Evolutionary conservation across 2,888 invertebrate genomes (phyloP).

Genomic region (Meteorus cinctellus): DNA sequence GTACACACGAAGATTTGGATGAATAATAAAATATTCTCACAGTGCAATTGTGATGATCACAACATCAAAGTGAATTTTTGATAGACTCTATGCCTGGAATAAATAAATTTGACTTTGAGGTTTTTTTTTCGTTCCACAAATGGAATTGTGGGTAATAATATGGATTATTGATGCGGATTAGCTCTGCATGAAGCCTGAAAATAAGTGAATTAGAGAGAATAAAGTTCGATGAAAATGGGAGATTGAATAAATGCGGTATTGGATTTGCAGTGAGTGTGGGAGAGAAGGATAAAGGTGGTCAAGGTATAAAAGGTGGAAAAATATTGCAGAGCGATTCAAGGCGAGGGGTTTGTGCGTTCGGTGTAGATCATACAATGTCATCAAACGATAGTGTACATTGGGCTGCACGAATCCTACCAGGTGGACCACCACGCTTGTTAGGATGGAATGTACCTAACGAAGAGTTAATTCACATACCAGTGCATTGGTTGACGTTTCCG

Average conservation of each 20-base stretch:
- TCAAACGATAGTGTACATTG: constrained; percentile 65
- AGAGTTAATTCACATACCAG: constrained; percentile 81
- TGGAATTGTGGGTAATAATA: constrained; percentile 62
- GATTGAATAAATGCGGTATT: constrained; percentile 35
- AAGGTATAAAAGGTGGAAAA: constrained; percentile 52
- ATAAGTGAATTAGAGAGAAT: constrained; percentile 51
- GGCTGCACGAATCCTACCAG: constrained; percentile 68
- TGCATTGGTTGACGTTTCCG: constrained; percentile 86
- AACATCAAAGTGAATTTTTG: not conserved
- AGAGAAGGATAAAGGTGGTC: constrained; percentile 20
- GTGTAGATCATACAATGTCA: constrained; percentile 56
- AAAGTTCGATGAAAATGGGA: constrained; percentile 49
- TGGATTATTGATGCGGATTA: constrained; percentile 63
- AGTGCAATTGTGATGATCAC: not conserved
- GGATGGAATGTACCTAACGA: constrained; percentile 87
- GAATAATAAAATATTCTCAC: not conserved
- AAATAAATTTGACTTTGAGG: constrained; percentile 52
- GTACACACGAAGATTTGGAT: not conserved
- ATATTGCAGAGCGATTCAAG: constrained; percentile 48
- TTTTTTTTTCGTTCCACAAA: constrained; percentile 53
- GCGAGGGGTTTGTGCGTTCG: constrained; percentile 65
- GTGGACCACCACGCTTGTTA: constrained; percentile 75
- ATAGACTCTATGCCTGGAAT: not conserved
- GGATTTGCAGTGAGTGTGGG: constrained; percentile 29
- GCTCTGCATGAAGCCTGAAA: constrained; percentile 63